phyloP scores from a whole-genome alignment of 2,888 invertebrate genomes.

The Pseudococcus longispinus region DNA sequence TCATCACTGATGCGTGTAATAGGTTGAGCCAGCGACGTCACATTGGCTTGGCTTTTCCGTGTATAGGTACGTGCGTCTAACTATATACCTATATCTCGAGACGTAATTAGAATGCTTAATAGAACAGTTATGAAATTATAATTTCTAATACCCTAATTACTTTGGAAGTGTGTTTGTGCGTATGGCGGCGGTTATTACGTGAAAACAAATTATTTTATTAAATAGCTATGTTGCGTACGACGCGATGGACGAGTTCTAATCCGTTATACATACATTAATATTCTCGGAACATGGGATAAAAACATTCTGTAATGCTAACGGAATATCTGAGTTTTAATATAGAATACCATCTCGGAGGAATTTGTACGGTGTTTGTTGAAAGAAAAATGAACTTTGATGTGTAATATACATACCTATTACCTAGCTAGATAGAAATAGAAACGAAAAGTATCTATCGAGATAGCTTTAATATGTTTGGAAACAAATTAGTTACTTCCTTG shows the following conservation, averaged over 20 bases:
- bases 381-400: neutral
- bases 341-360: neutral
- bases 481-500: too few species aligned
- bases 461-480: too few species aligned
- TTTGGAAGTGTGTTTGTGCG: neutral
- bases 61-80: neutral
- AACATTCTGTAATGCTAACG: neutral
- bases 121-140: conserved; percentile 33
- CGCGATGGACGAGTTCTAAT: neutral
- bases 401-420: too few species aligned
- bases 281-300: neutral
- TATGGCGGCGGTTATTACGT: neutral
- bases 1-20: conserved; percentile 15
- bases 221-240: neutral
- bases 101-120: conserved; percentile 25
- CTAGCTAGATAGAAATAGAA: neutral
- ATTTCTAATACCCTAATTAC: conserved; percentile 15
- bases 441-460: too few species aligned
- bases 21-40: neutral
- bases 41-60: neutral
- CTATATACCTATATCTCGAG: neutral
- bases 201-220: conserved; percentile 23
- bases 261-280: conserved; percentile 9
- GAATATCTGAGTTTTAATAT: neutral
- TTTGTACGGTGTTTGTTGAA: neutral